Base-by-base conservation (phyloP, 2,797 vertebrate species). In the Chloroceryle amazona region DNA sequence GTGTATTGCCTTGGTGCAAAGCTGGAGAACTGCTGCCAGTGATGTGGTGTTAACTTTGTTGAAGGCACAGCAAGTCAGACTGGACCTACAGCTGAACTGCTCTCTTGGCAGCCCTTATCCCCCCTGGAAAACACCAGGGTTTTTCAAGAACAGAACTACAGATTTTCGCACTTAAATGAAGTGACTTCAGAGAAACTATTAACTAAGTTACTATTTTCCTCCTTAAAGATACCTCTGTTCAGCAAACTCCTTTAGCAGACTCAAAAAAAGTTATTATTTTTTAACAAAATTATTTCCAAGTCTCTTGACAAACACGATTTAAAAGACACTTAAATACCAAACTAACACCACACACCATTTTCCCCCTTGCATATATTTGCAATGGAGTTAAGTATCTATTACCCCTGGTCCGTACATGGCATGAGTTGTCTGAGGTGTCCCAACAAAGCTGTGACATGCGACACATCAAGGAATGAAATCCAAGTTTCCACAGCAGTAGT, bases 1-100 rank as follows among this genome's bases (percentile, higher is more conserved):
- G 15, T 13, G 42, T 18, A 37, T 5, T 3, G 3, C 49, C 0
- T 1, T 6, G 13, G 42, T 33, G 35, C 39, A 82, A 67, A 44
- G 57, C 35, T 74, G 76, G 10, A 91, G 78, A 83, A n/a, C 37
- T 1, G 9, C 9, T 0, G 1, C 10, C 31, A 73, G 51, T 3
- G 35, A 55, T 9, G 11, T 10, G 35, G 8, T 49, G n/a, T 61
- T 23, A 26, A 37, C 52, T 31, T 25, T 1, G 0, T 1, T 37
- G 70, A 70, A 57, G 47, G 19, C 3, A 54, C 19, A 41, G n/a
- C 14, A 31, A 26, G 29, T 46, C 51, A 46, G 11, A 46, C 18
- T n/a, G 62, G 52, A 60, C n/a, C 20, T 21, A 49, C 35, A 79
- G 62, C 37, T 70, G 21, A 25, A 28, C 31, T 39, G 42, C 11